Percentiles rank a stretch among this genome's conserved stretches.
phyloP scores from a whole-genome alignment of 2,797 vertebrate species.

The Coluber constrictor region DNA sequence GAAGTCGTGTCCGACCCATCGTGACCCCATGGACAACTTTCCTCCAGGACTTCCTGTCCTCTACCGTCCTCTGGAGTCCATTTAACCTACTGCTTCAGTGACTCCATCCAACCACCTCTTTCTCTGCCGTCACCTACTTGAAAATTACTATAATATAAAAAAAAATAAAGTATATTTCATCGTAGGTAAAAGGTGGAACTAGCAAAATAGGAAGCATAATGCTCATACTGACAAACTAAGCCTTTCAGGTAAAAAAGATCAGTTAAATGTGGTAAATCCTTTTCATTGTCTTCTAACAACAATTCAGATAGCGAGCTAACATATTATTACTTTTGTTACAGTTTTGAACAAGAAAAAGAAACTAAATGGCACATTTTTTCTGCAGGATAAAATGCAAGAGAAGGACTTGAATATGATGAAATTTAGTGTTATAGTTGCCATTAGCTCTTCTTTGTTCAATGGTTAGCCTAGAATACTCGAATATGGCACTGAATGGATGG shows the following conservation, averaged over 20 bases:
- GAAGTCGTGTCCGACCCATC: too few species aligned
- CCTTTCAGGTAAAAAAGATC: neutral
- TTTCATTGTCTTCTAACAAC: neutral
- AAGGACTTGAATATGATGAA: neutral
- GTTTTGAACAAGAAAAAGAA: neutral
- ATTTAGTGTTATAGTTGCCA: neutral
- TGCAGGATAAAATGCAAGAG: neutral
- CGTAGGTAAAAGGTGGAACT: neutral
- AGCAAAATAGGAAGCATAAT: neutral
- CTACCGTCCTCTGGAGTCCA: too few species aligned
- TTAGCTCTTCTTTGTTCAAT: neutral
- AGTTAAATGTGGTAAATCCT: neutral
- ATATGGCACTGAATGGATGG: neutral
- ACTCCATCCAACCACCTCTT: too few species aligned
- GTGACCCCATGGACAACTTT: too few species aligned
- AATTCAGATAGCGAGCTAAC: neutral
- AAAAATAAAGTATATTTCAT: too few species aligned
- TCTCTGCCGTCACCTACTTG: too few species aligned
- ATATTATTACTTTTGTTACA: neutral
- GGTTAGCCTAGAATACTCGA: neutral
- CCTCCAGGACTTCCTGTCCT: too few species aligned
- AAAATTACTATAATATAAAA: neutral
- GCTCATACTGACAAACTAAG: neutral
- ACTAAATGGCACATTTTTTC: neutral
- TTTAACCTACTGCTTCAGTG: too few species aligned